phyloP scores from a whole-genome alignment of 2,797 vertebrate genomes.

The Enteromius paludinosus region DNA sequence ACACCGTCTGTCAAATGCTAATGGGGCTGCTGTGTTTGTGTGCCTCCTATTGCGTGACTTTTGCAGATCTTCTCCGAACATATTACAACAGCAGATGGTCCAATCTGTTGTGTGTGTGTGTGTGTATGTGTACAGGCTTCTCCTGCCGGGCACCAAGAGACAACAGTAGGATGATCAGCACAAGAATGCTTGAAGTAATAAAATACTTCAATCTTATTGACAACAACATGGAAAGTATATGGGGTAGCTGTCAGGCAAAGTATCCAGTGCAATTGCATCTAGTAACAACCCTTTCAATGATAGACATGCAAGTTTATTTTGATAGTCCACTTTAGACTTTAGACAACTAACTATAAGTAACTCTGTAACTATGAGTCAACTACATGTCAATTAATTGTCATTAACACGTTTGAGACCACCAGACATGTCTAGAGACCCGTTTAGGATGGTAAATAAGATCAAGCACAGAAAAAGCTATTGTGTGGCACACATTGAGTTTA shows the following conservation, averaged over 20 bases:
- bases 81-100: slow-evolving; percentile 60
- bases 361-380: no score
- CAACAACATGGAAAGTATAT: slow-evolving; percentile 32
- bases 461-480: not conserved
- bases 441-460: not conserved
- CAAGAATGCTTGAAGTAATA: slow-evolving; percentile 43
- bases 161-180: slow-evolving; percentile 33
- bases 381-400: no score
- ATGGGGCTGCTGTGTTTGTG: slow-evolving; percentile 53
- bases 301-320: not conserved
- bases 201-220: slow-evolving; percentile 16
- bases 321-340: no score
- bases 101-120: slow-evolving; percentile 44
- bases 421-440: not conserved
- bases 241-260: slow-evolving; percentile 15
- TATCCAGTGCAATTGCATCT: not conserved
- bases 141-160: slow-evolving; percentile 45
- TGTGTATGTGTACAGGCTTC: slow-evolving; percentile 1
- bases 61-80: slow-evolving; percentile 46
- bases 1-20: slow-evolving; percentile 56
- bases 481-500: not conserved
- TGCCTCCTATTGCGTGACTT: slow-evolving; percentile 44
- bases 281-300: not conserved
- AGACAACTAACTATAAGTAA: no score
- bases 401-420: not conserved